phyloP scores from a whole-genome alignment of 1,140 invertebrate genomes.

The Pemphigus obesinymphae region DNA sequence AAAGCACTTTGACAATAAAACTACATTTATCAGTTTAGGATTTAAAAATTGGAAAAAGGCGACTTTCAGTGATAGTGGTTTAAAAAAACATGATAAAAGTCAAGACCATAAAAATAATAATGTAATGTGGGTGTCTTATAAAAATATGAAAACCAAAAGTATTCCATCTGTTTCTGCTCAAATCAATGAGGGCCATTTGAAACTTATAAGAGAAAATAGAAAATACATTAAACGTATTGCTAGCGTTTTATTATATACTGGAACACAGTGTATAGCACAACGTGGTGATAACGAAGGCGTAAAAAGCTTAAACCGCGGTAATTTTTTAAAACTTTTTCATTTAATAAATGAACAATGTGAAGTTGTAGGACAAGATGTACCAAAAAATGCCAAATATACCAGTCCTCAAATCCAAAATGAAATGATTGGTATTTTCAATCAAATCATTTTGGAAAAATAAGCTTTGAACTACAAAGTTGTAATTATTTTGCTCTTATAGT shows the following conservation, averaged over 20 bases:
- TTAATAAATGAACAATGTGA: not conserved
- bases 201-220: no score
- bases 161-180: no score
- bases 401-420: slow-evolving; percentile 33
- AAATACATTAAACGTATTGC: no score
- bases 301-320: slow-evolving; percentile 12
- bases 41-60: no score
- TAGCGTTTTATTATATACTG: slow-evolving; percentile 9
- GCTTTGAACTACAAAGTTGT: slow-evolving; percentile 16
- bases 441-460: slow-evolving; percentile 12
- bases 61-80: no score
- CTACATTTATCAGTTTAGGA: no score
- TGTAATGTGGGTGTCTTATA: no score
- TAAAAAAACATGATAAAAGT: no score
- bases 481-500: slow-evolving; percentile 34
- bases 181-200: no score
- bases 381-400: slow-evolving; percentile 14
- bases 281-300: slow-evolving; percentile 9
- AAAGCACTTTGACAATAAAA: no score
- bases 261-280: slow-evolving; percentile 11
- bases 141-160: no score
- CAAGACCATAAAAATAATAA: no score
- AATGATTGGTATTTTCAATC: slow-evolving; percentile 23
- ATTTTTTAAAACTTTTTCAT: slow-evolving; percentile 17
- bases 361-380: not conserved